Evolutionary conservation across 2,797 vertebrate species (phyloP).

Genomic region (Anolis apletophallus): DNA sequence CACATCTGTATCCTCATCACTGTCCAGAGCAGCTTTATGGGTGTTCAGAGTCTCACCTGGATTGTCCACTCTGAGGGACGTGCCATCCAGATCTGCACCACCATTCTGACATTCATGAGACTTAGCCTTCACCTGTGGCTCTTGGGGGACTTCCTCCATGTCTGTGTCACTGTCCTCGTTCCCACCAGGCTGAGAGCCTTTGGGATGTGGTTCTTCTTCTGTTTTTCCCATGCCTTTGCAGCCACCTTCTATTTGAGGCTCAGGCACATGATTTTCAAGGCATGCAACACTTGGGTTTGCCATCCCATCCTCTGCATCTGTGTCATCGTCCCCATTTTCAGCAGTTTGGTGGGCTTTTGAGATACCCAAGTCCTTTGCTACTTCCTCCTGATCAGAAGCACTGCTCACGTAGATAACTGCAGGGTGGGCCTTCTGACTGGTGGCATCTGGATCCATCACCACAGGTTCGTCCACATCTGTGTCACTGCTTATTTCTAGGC

Average conservation of each 20-base stretch:
- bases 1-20: neutral
- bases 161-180: neutral
- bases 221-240: constrained; percentile 3
- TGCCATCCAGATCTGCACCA: constrained; percentile 24
- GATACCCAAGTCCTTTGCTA: neutral
- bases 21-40: neutral
- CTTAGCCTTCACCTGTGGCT: constrained; percentile 13
- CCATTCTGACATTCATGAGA: neutral
- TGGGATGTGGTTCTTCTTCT: neutral
- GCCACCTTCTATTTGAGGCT: neutral
- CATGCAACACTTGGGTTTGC: neutral
- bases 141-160: neutral
- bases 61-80: constrained; percentile 12
- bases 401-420: neutral
- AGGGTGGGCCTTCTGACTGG: constrained; percentile 39
- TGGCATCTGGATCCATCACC: constrained; percentile 14
- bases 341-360: neutral
- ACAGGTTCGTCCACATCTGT: constrained; percentile 46
- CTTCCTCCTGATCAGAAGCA: neutral
- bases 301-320: constrained; percentile 30
- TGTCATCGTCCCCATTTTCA: neutral
- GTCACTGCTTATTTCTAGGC: constrained; percentile 16
- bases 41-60: neutral
- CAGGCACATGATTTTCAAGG: neutral
- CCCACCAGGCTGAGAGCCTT: neutral